These are phyloP conservation scores for Pseudochirops cupreus DNA, from an alignment of 2,797 vertebrate genomes.

Conservation along the genomic window DNA sequence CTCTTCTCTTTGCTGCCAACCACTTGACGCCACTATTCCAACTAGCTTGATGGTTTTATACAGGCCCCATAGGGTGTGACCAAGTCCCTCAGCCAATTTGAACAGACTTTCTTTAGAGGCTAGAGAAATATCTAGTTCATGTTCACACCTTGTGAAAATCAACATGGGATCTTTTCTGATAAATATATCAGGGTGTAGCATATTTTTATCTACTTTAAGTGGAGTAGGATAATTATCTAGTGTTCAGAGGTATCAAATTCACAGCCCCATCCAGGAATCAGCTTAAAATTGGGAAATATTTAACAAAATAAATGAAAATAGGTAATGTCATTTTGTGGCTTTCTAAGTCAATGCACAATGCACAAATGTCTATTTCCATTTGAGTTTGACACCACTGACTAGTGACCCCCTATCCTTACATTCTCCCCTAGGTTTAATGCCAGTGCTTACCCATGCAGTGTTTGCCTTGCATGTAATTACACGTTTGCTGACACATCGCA, in stretches of 20 bases:
- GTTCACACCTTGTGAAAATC: not conserved
- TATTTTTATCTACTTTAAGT: not conserved
- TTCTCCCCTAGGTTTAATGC: not conserved
- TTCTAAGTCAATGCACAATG: not conserved
- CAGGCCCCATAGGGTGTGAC: not conserved
- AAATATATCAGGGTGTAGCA: not conserved
- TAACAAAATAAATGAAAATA: not conserved
- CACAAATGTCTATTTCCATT: not conserved
- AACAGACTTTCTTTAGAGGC: not conserved
- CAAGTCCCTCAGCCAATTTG: not conserved
- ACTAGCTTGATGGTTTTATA: not conserved
- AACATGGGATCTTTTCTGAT: not conserved
- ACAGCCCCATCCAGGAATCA: not conserved
- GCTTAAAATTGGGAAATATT: not conserved
- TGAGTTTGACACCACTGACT: not conserved
- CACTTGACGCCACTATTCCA: not conserved
- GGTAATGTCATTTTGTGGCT: not conserved
- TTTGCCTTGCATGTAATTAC: not conserved
- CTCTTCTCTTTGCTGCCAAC: not conserved
- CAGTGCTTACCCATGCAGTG: not conserved
- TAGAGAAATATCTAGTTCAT: not conserved
- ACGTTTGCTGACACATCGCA: not conserved
- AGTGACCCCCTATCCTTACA: not conserved
- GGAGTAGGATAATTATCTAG: not conserved
- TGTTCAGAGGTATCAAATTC: not conserved